phyloP scores from a whole-genome alignment of 2,888 invertebrate species.

The Xanthorhoe designata region DNA sequence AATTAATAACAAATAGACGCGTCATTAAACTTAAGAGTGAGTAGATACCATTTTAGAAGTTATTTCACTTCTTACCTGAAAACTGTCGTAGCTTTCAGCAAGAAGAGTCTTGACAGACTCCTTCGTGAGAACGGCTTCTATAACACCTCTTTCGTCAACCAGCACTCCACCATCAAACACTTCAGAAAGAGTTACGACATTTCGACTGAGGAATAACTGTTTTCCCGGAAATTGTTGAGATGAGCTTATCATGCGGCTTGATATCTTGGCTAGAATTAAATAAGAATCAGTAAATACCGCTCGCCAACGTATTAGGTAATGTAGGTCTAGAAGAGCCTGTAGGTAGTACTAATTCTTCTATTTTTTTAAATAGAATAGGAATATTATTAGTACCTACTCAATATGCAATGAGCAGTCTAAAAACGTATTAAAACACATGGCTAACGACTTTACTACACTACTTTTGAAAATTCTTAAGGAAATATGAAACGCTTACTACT shows the following conservation, averaged over 20 bases:
- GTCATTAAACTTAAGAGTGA: too few relatives aligned
- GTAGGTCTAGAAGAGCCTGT: too few relatives aligned
- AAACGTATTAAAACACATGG: too few relatives aligned
- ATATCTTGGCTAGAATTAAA: conserved; percentile 29
- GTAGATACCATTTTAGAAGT: background rate
- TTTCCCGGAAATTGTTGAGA: conserved; percentile 44
- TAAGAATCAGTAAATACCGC: background rate
- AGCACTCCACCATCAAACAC: conserved; percentile 86
- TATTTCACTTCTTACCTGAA: conserved; percentile 44
- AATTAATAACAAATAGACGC: too few relatives aligned
- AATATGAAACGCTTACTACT: conserved; percentile 19
- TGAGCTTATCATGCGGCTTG: conserved; percentile 34
- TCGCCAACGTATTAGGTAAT: too few relatives aligned
- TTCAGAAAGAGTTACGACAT: conserved; percentile 80
- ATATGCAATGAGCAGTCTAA: too few relatives aligned
- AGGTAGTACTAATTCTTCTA: too few relatives aligned
- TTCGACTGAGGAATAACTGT: conserved; percentile 70
- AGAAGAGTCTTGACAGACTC: conserved; percentile 72
- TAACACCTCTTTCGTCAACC: conserved; percentile 84
- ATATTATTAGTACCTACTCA: too few relatives aligned
- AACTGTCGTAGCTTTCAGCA: conserved; percentile 48
- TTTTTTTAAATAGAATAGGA: too few relatives aligned
- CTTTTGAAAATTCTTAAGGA: background rate
- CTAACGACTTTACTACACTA: too few relatives aligned
- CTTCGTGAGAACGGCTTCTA: conserved; percentile 80